Percentiles rank a stretch among this genome's conserved stretches.
These are phyloP conservation scores for Volucella inanis DNA, from an alignment of 2,888 invertebrate genomes.

Conservation along the genomic window DNA sequence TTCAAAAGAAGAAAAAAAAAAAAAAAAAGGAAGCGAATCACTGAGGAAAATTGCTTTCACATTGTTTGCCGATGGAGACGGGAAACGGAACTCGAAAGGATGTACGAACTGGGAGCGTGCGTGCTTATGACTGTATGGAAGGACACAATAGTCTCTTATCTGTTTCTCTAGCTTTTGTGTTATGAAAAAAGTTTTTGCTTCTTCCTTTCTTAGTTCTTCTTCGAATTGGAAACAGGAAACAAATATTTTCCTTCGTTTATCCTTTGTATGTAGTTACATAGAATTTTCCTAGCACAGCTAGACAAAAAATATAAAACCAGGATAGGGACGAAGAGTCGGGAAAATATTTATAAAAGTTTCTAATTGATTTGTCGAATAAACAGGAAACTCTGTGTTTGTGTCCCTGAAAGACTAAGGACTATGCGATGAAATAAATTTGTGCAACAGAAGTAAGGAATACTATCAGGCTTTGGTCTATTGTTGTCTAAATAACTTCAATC, in stretches of 20 bases:
- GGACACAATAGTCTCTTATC: constrained; percentile 27
- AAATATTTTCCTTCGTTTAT: constrained; percentile 72
- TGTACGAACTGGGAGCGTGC: no score
- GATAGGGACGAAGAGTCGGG: neutral
- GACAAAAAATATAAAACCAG: neutral
- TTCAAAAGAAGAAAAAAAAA: neutral
- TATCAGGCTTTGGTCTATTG: constrained; percentile 13
- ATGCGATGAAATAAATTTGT: constrained; percentile 36
- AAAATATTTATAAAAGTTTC: constrained; percentile 68
- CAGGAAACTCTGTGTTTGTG: constrained; percentile 51
- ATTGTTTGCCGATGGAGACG: constrained; percentile 37
- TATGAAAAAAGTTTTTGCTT: constrained; percentile 48
- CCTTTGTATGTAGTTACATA: constrained; percentile 53
- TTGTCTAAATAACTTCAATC: constrained; percentile 11
- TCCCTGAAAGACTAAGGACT: constrained; percentile 42
- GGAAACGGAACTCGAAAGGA: no score
- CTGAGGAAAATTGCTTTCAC: constrained; percentile 45
- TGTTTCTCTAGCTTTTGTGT: constrained; percentile 25
- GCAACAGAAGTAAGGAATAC: constrained; percentile 23
- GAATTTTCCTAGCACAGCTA: neutral
- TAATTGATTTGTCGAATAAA: constrained; percentile 73
- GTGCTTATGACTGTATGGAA: neutral
- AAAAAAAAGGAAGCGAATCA: constrained; percentile 21
- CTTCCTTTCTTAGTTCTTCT: neutral
- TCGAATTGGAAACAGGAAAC: constrained; percentile 65